Base-by-base conservation (phyloP, 2,888 invertebrate species). In the Phanerotoma sp. region DNA sequence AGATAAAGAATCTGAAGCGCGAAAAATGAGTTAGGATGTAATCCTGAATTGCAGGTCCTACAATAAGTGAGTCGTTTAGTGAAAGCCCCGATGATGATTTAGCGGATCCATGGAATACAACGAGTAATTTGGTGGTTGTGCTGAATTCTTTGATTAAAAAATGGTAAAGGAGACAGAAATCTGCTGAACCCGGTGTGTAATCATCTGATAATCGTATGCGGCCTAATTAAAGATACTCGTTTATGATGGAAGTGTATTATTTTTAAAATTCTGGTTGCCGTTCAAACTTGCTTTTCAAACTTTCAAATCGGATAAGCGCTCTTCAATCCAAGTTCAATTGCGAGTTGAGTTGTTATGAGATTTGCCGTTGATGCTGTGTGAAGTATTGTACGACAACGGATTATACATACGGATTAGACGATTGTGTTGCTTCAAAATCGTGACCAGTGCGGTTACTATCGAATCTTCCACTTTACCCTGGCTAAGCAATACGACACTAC, bases 81-180 rank as follows among this genome's bases (percentile, higher is more conserved):
- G 60, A 58, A 9, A 38, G 10, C 2, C 58, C 54, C 3, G 58
- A 37, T 35, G 38, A 51, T 10, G 54, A 51, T 1, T n/a, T 9
- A 16, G 54, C 51, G 2, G 58, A 51, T 10, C 51, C 50, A 10
- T 55, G 55, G 40, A 55, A 55, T 4, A 58, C 52, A 1, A 55
- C 50, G 6, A 54, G 32, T 1, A 25, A 22, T n/a, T 58, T 57
- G 4, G 54, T 58, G 1, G 51, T 54, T 11, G 41, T 18, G 5
- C 57, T 54, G n/a, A 33, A 51, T 5, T 32, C 30, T 10, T 54
- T 58, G 3, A 52, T 35, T 4, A 58, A 51, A 7, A 54, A 51
- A 28, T 62, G 64, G 32, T 65, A 62, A 7, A 62, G 62, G 10
- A 61, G 41, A 20, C 54, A 60, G 4, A 46, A 51, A 18, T 57